Evolutionary conservation across 2,888 invertebrate genomes (phyloP).

Genomic region (Halocaridina rubra): DNA sequence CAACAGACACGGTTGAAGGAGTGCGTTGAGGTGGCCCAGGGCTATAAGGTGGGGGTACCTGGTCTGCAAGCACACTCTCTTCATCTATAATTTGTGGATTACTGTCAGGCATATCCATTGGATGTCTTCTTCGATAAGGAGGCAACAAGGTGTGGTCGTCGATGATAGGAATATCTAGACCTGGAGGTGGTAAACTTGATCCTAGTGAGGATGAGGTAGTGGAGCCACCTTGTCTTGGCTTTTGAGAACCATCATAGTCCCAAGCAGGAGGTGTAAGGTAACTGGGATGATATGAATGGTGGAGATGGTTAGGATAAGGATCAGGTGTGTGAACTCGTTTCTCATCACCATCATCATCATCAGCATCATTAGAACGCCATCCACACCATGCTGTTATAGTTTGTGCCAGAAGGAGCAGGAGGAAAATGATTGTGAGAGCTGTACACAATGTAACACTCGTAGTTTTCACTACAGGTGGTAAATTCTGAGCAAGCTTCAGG

Average conservation of each 20-base stretch:
- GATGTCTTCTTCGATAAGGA: constrained; percentile 32
- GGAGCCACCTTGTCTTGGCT: constrained; percentile 33
- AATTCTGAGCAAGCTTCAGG: constrained; percentile 60
- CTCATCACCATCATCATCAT: not conserved
- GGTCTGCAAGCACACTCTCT: constrained; percentile 4
- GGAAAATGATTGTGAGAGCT: constrained; percentile 55
- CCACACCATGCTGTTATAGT: constrained; percentile 57
- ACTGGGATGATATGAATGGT: constrained; percentile 13
- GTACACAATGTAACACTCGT: constrained; percentile 53
- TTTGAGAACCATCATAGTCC: constrained; percentile 24
- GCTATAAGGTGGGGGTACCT: constrained; percentile 40
- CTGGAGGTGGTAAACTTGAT: constrained; percentile 24
- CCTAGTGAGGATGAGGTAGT: not conserved
- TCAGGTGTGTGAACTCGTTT: constrained; percentile 31
- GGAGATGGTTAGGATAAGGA: constrained; percentile 35
- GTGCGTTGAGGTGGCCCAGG: constrained; percentile 31
- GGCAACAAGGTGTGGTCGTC: constrained; percentile 52
- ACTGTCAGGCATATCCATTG: not conserved
- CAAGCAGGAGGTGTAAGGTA: constrained; percentile 13
- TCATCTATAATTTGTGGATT: not conserved
- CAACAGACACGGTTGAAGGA: constrained; percentile 52
- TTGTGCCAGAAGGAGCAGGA: constrained; percentile 60
- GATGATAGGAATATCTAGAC: constrained; percentile 42
- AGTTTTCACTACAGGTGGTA: constrained; percentile 60
- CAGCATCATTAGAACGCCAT: not conserved